Evolutionary conservation across 2,113 vertebrate species (phyloP).

Genomic region (Axis porcinus): DNA sequence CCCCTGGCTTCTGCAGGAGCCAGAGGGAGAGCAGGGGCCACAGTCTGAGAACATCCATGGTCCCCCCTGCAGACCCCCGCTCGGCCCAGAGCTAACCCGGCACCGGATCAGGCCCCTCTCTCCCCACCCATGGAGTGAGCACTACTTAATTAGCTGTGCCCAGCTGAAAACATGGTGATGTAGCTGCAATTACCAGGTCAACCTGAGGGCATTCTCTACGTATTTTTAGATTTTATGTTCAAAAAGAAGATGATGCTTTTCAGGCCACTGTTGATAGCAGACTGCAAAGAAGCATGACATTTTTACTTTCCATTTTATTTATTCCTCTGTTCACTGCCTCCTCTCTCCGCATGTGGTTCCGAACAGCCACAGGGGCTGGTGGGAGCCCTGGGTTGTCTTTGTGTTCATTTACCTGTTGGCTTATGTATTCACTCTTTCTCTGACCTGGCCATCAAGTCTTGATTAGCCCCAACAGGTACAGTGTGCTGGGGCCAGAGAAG

Average conservation of each 20-base stretch:
- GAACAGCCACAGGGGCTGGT: accelerated
- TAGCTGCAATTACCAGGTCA: not conserved
- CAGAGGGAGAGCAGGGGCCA: accelerated
- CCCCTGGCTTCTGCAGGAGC: not conserved
- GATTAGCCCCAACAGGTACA: too few relatives aligned
- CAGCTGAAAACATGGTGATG: not conserved
- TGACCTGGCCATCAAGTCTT: not conserved
- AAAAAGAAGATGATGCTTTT: not conserved
- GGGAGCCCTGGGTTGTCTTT: not conserved
- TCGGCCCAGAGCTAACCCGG: not conserved
- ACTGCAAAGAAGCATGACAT: accelerated
- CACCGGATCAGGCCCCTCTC: not conserved
- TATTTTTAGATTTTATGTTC: not conserved
- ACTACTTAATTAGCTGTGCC: not conserved
- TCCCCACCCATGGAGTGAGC: too few relatives aligned
- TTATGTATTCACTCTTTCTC: not conserved
- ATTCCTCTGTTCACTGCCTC: too few relatives aligned
- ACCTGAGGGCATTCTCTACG: accelerated
- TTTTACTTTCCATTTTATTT: not conserved
- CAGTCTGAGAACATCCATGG: not conserved
- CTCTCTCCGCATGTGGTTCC: not conserved
- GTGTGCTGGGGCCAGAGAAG: too few relatives aligned
- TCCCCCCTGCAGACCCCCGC: not conserved
- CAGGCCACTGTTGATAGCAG: not conserved
- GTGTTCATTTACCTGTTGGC: not conserved